These are phyloP conservation scores for Xenopus tropicalis DNA, from an alignment of 2,113 vertebrate genomes.

Conservation along the genomic window DNA sequence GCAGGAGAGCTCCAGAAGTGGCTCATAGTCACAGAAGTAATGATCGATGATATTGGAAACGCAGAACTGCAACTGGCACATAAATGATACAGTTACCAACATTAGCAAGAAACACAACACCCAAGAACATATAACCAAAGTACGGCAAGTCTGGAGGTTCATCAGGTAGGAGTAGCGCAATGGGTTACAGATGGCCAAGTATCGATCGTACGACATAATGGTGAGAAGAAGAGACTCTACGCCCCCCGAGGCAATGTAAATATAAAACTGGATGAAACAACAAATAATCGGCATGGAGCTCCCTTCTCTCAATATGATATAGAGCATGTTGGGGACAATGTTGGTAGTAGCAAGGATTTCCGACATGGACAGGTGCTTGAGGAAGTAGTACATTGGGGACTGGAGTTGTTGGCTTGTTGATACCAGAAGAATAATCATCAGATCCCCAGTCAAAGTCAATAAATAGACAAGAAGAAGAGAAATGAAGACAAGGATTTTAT, in stretches of 20 bases:
- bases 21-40: not conserved
- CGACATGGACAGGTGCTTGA: not conserved
- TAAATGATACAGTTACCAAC: not conserved
- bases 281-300: not conserved
- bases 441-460: not conserved
- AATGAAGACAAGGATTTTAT: not conserved
- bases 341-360: not conserved
- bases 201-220: not conserved
- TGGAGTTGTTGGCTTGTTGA: not conserved
- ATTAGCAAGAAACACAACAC: not conserved
- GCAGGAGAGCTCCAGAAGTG: not conserved
- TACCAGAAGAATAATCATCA: not conserved
- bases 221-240: not conserved
- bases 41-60: not conserved
- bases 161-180: not conserved
- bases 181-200: not conserved
- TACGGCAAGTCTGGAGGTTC: not conserved
- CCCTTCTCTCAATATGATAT: not conserved
- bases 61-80: not conserved
- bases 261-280: not conserved
- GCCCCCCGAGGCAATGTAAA: not conserved
- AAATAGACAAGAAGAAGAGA: not conserved
- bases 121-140: not conserved
- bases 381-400: not conserved
- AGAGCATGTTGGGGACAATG: not conserved